Base-by-base conservation (phyloP, 2,113 vertebrate species). In the Dicentrarchus labrax region DNA sequence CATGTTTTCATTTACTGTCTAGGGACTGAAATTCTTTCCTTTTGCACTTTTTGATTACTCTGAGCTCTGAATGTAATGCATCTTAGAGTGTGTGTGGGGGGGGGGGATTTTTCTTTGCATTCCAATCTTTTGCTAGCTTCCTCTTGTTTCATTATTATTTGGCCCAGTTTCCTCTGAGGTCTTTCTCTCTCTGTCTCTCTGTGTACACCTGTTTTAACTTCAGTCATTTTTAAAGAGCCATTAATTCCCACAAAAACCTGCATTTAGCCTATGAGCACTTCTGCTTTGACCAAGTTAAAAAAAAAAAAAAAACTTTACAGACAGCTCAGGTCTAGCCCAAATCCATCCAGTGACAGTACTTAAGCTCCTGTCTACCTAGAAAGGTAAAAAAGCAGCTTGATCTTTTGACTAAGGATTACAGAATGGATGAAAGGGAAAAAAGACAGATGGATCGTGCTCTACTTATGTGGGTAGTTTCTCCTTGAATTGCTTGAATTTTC, bases 371-470 rank as follows among this genome's bases (percentile, higher is more conserved):
- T 91, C 84, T 69, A 83, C 87, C 64, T 78, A 72, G 75, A 87
- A 83, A 91, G 79, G 81, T 85, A 85, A 87, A 76, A 85, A 78
- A 85, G 82, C 71, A 77, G 86, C 86, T 93, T 93, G 90, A 91
- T 93, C 90, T 93, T 88, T 85, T 76, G 81, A 90, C 78, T 79
- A 61, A 85, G 87, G 90, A 93, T 93, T 91, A 91, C 76, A 72
- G 78, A 77, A 54, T 24, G 84, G 78, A 77, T 89, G 72, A 74
- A 73, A 79, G 67, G 9, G 19, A 1, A n/a, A 17, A 71, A 72
- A 57, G 47, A 51, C 5, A 5, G 36, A 62, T 65, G 61, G 65
- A 69, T 51, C 10, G 47, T 22, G 61, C 77, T 89, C 57, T 24
- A 15, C 72, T 74, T 82, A 69, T 88, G 82, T 66, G 51, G 62